Evolutionary conservation across 2,888 invertebrate genomes (phyloP), one percentile per base, ranked within the genome.

Genomic region (Drosophila tripunctata): DNA sequence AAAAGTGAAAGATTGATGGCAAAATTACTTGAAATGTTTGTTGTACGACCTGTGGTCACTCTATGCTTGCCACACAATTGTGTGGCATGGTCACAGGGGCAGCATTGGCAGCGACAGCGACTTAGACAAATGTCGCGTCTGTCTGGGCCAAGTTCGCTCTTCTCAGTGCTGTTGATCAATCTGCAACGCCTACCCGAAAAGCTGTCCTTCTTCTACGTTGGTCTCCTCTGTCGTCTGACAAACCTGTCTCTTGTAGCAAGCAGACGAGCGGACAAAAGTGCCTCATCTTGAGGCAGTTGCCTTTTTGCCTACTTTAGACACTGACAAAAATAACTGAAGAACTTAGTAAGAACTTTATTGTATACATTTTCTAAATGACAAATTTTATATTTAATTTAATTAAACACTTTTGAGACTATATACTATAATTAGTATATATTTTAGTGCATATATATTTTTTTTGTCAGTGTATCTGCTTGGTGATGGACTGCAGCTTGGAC

Each of bases 1-100:
- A 83, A 83, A 80, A 80, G 79, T 87, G 83, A 83, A 83, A 87
- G 88, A 88, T 88, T 88, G 88, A 88, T 88, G 88, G 81, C 73
- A 77, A 86, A 88, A 86, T 88, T 85, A 85, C 88, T 84, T 79
- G 86, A 87, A 86, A 88, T 87, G 78, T 77, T 73, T 76, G 67
- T 73, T 76, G 67, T 66, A 27, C 48, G 48, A 48, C 48, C 48
- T 48, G 48, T 36, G 48, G 48, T 41, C 52, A 43, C 21, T 40
- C 40, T 21, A 7, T 21, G 12, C n/a, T 6, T 17, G 21, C n/a
- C 6, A 19, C 12, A 6, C 21, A 10, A 72, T n/a, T n/a, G n/a
- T 57, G 73, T 70, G 67, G 56, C 74, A 40, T 10, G 45, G 10
- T 10, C 27, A 19, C 7, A 19, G 19, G 33, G 12, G 33, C 0